Percentiles rank a stretch among this genome's conserved stretches.
Evolutionary conservation across 2,113 vertebrate species (phyloP).

Genomic region (Grantiella picta): DNA sequence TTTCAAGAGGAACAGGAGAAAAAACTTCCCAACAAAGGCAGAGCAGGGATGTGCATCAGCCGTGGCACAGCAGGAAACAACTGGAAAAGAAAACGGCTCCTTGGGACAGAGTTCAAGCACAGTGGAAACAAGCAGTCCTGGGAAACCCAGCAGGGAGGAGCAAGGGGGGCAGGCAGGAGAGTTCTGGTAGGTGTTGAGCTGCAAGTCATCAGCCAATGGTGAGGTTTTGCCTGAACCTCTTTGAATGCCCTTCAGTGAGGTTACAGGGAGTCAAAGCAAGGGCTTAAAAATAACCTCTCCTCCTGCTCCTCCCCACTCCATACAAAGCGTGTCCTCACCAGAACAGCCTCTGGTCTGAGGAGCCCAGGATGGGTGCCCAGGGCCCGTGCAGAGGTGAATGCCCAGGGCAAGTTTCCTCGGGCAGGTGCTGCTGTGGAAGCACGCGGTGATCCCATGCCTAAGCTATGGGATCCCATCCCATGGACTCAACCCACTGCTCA

Average conservation of each 20-base stretch:
- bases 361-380: neutral
- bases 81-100: neutral
- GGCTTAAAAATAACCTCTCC: neutral
- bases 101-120: neutral
- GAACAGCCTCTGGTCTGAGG: no score
- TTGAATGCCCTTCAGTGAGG: neutral
- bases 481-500: accelerated
- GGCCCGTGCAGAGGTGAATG: accelerated
- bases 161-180: neutral
- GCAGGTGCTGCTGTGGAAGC: neutral
- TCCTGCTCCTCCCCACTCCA: neutral
- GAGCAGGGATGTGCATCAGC: neutral
- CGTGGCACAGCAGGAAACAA: neutral
- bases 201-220: accelerated
- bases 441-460: accelerated
- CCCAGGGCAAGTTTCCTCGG: neutral
- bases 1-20: neutral
- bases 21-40: neutral
- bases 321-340: neutral
- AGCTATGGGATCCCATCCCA: neutral
- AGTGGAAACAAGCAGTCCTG: accelerated
- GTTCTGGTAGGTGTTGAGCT: neutral
- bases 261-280: neutral
- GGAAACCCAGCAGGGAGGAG: neutral
- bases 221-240: neutral